Evolutionary conservation across 2,888 invertebrate species (phyloP).

Genomic region (Hedya salicella): DNA sequence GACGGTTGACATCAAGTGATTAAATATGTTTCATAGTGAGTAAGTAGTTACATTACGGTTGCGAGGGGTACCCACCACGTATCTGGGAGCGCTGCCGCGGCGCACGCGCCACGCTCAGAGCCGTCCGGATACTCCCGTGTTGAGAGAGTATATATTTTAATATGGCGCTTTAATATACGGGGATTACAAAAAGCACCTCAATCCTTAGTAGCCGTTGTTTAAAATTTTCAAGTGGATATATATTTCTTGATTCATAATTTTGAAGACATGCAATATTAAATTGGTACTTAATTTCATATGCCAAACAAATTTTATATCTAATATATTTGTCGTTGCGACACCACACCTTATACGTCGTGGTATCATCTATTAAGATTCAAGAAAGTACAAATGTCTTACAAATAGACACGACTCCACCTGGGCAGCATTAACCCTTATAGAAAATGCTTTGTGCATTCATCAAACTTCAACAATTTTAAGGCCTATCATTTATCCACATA

Average conservation of each 20-base stretch:
- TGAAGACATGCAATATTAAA: background rate
- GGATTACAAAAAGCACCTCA: slow-evolving; percentile 34
- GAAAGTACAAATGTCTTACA: slow-evolving; percentile 32
- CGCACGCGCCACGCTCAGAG: slow-evolving; percentile 1
- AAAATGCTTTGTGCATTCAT: slow-evolving; percentile 55
- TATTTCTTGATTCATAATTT: background rate
- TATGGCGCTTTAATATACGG: slow-evolving; percentile 28
- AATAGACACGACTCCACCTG: slow-evolving; percentile 20
- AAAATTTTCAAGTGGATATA: slow-evolving; percentile 5
- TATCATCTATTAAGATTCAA: slow-evolving; percentile 17
- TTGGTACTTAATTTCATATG: background rate
- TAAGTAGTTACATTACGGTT: slow-evolving; percentile 29
- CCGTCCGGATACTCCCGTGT: slow-evolving; percentile 23
- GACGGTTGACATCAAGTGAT: slow-evolving; percentile 40
- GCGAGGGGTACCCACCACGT: slow-evolving; percentile 27
- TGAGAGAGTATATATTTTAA: background rate
- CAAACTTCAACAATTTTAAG: slow-evolving; percentile 73
- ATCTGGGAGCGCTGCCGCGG: background rate
- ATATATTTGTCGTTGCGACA: background rate
- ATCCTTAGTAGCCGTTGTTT: slow-evolving; percentile 25
- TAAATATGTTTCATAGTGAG: slow-evolving; percentile 36
- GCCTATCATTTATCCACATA: slow-evolving; percentile 57
- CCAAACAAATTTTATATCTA: slow-evolving; percentile 8
- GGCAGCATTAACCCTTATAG: slow-evolving; percentile 34
- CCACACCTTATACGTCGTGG: background rate